Base-by-base conservation (phyloP, 2,888 invertebrate species). In the Alviniconcha strummeri region DNA sequence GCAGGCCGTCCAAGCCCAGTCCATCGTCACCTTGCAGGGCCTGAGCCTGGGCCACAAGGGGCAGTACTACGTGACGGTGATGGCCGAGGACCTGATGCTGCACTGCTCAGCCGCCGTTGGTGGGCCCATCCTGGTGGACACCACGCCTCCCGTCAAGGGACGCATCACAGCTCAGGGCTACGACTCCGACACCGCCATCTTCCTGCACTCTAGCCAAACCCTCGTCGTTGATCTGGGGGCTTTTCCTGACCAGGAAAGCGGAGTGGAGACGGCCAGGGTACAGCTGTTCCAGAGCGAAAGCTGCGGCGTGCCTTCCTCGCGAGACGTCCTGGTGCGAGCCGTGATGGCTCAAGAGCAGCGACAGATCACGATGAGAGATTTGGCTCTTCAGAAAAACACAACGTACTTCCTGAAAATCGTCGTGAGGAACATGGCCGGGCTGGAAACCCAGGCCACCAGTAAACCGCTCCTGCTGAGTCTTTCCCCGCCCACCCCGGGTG, bases 231-330 rank as follows among this genome's bases (percentile, higher is more conserved):
- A 54, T 52, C 36, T 52, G 75, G 17, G 13, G 2, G 55, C 6
- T 52, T 75, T 75, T 55, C 75, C 54, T 17, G 75, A 75, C 36
- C 13, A 15, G 8, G 75, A 75, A 17, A 75, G 75, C 54, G 75
- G 75, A 9, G 17, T 75, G 1, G 75, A 54, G 8, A 75, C 15
- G 9, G 55, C 75, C 54, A 75, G 1, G 15, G 75, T 75, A 17
- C n/a, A 75, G 11, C 75, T 75, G 75, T 52, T 75, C 13, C 9
- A 8, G 6, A 75, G 75, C 54, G 13, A 54, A 11, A 54, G 17
- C 17, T 75, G 75, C 17, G 55, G 75, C 8, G 8, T 55, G 15
- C 54, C 52, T 9, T 55, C 75, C 7, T 6, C 13, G 13, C 15
- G 4, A 52, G 75, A 54, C 13, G 8, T 36, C 6, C 15, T 75